Evolutionary conservation across 2,797 vertebrate species (phyloP).

Genomic region (Gobio occitaniae): DNA sequence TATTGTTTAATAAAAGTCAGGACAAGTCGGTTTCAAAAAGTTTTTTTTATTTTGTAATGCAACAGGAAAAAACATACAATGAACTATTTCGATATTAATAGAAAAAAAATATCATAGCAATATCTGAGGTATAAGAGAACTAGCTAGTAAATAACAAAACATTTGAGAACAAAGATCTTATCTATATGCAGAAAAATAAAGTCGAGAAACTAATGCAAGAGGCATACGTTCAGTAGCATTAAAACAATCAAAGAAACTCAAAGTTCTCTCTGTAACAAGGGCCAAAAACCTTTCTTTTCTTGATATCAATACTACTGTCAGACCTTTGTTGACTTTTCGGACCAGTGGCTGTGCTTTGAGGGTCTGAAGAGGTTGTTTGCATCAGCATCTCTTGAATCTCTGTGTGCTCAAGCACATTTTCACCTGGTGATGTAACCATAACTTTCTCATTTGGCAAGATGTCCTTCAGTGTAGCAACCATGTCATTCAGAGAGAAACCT

Average conservation of each 20-base stretch:
- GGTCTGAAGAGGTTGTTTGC: background rate
- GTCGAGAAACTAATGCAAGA: background rate
- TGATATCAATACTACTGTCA: slow-evolving; percentile 28
- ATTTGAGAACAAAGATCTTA: background rate
- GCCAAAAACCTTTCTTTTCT: slow-evolving; percentile 7
- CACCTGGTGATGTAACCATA: background rate
- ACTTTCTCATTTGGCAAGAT: slow-evolving; percentile 71
- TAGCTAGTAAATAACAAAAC: background rate
- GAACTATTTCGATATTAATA: background rate
- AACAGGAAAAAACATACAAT: background rate
- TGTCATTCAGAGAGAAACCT: slow-evolving; percentile 60
- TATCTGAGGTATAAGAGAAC: background rate
- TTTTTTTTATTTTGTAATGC: slow-evolving; percentile 18
- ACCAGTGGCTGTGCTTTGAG: background rate
- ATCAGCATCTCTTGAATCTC: background rate
- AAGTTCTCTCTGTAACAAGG: slow-evolving; percentile 47
- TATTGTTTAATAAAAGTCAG: background rate
- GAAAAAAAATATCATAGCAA: background rate
- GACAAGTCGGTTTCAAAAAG: slow-evolving; percentile 22
- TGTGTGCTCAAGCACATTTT: background rate
- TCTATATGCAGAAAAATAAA: background rate
- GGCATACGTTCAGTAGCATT: background rate
- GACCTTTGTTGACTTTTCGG: background rate
- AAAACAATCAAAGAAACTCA: slow-evolving; percentile 31
- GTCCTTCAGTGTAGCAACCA: slow-evolving; percentile 73